These are phyloP conservation scores for Drosophila albomicans DNA, from an alignment of 1,140 invertebrate species.

Conservation along the genomic window DNA sequence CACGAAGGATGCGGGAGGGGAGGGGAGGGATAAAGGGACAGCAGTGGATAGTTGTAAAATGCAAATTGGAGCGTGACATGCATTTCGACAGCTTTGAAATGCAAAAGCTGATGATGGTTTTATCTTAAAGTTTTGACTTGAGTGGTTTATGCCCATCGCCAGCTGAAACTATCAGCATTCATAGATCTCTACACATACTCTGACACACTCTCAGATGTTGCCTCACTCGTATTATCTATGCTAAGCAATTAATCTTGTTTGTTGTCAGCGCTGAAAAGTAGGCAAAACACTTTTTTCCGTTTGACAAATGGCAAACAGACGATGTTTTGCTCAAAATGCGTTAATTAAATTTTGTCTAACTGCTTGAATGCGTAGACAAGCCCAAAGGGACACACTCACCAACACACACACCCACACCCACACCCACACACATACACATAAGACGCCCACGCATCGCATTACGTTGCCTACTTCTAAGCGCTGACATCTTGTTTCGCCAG, in stretches of 20 bases:
- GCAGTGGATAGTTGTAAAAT: conserved; percentile 50
- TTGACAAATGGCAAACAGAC: conserved; percentile 69
- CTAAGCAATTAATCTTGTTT: conserved; percentile 30
- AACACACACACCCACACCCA: neutral
- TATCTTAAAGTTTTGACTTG: conserved; percentile 31
- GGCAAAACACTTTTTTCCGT: conserved; percentile 32
- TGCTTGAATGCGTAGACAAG: conserved; percentile 67
- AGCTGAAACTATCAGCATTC: neutral
- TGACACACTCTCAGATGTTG: neutral
- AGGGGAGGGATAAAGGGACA: neutral
- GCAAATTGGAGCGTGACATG: conserved; percentile 79
- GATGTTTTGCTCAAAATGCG: conserved; percentile 61
- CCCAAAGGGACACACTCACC: conserved; percentile 23
- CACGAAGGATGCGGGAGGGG: neutral
- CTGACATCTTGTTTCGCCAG: conserved; percentile 64
- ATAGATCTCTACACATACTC: neutral
- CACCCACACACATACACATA: neutral
- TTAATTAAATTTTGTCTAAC: conserved; percentile 78
- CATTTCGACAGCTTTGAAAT: conserved; percentile 66
- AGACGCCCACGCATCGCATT: conserved; percentile 41
- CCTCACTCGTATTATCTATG: neutral
- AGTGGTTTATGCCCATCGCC: conserved; percentile 18
- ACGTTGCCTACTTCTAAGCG: conserved; percentile 54
- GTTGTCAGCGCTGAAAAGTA: conserved; percentile 45
- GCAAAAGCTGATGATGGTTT: conserved; percentile 39